phyloP scores from a whole-genome alignment of 2,113 vertebrate species.

The Takifugu flavidus region DNA sequence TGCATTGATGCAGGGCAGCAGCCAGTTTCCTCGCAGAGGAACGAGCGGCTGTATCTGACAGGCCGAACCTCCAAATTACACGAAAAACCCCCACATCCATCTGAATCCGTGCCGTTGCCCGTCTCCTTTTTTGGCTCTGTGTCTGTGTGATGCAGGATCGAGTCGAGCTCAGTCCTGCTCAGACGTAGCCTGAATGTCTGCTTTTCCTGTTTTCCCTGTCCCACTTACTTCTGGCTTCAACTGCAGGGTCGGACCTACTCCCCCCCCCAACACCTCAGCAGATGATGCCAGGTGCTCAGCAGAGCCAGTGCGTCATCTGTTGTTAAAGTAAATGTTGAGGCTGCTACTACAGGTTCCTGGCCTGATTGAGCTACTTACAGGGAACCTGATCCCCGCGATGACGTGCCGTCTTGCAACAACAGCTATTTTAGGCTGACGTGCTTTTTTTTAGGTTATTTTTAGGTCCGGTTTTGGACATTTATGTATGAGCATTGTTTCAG shows the following conservation, averaged over 20 bases:
- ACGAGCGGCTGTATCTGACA: too few relatives aligned
- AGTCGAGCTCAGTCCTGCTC: conserved; percentile 43
- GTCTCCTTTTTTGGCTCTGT: conserved; percentile 12
- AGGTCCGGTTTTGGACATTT: not conserved
- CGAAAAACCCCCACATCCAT: too few relatives aligned
- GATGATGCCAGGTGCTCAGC: not conserved
- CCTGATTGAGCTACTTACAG: not conserved
- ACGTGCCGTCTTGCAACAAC: not conserved
- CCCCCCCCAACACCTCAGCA: conserved; percentile 7
- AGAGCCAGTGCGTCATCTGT: conserved; percentile 9
- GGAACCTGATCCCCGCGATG: conserved; percentile 4
- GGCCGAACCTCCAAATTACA: too few relatives aligned
- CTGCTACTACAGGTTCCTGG: not conserved
- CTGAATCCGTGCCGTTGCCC: not conserved
- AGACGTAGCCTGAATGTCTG: conserved; percentile 48
- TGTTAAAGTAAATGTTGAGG: conserved; percentile 11
- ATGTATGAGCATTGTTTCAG: not conserved
- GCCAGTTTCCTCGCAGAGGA: conserved; percentile 34
- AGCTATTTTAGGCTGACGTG: conserved; percentile 3
- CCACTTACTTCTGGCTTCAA: conserved; percentile 38
- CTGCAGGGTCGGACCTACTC: conserved; percentile 34
- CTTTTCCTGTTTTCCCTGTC: conserved; percentile 40
- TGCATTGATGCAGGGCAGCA: conserved; percentile 45
- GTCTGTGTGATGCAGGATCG: conserved; percentile 33
- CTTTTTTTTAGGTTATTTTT: not conserved